Conservation (phyloP, 1,140 invertebrate species). For the Oscheius sp. region DNA sequence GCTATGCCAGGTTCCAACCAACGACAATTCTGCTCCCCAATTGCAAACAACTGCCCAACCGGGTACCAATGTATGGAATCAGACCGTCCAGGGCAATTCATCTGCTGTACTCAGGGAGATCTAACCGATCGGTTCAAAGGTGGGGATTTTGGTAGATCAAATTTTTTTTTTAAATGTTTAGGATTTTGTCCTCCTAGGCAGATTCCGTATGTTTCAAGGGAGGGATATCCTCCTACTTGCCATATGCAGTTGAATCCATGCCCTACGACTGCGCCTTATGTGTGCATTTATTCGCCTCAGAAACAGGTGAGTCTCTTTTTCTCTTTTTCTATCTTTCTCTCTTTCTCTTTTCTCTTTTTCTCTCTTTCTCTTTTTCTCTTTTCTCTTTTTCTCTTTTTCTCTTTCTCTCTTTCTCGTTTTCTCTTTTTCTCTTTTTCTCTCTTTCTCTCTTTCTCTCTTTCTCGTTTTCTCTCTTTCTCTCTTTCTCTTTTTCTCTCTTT, state of each 20-base stretch:
- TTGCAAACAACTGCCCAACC: constrained; percentile 25
- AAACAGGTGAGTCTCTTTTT: constrained; percentile 38
- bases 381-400: too few relatives aligned
- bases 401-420: too few relatives aligned
- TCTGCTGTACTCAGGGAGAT: constrained; percentile 39
- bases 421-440: too few relatives aligned
- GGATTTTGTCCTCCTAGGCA: constrained; percentile 56
- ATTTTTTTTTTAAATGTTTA: neutral
- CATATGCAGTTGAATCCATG: constrained; percentile 57
- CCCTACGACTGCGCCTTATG: constrained; percentile 54
- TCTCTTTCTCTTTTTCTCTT: too few relatives aligned
- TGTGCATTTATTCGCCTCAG: constrained; percentile 58
- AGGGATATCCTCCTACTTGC: constrained; percentile 52
- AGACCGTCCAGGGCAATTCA: constrained; percentile 27
- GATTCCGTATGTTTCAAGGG: constrained; percentile 49
- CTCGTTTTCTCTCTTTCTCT: too few relatives aligned
- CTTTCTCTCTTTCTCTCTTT: too few relatives aligned
- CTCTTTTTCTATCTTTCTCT: too few relatives aligned
- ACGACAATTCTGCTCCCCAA: constrained; percentile 30
- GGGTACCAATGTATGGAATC: constrained; percentile 38
- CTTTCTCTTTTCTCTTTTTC: too few relatives aligned
- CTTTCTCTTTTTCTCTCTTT: too few relatives aligned
- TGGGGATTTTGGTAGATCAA: neutral
- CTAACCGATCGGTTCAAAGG: constrained; percentile 30
- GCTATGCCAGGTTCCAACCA: constrained; percentile 44